Evolutionary conservation across 2,888 invertebrate species (phyloP).

Genomic region (Gymnoscelis rufifasciata): DNA sequence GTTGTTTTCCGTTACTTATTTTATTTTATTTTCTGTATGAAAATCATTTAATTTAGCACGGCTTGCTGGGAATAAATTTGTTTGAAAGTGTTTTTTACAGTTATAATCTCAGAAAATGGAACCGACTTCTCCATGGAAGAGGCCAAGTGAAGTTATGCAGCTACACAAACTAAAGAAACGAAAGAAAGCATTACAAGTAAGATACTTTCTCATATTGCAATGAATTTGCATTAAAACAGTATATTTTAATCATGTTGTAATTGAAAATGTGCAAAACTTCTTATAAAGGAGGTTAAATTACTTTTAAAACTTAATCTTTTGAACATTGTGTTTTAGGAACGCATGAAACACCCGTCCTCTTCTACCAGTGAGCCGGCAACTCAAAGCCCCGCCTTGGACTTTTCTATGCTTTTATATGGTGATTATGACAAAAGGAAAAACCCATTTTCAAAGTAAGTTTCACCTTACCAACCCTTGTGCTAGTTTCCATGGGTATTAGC

Average conservation of each 20-base stretch:
- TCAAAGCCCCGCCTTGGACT: constrained; percentile 56
- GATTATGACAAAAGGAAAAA: constrained; percentile 85
- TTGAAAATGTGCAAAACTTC: too few species aligned
- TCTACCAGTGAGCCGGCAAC: constrained; percentile 40
- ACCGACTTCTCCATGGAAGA: constrained; percentile 79
- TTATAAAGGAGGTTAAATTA: too few species aligned
- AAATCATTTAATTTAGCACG: too few species aligned
- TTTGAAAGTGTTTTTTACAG: not conserved
- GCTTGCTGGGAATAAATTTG: too few species aligned
- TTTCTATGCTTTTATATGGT: constrained; percentile 55
- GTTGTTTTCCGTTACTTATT: not conserved
- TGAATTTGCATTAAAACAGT: too few species aligned
- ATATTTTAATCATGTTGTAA: too few species aligned
- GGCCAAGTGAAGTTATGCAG: constrained; percentile 83
- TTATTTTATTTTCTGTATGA: not conserved
- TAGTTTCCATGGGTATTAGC: too few species aligned
- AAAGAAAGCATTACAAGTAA: constrained; percentile 86
- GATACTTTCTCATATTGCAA: not conserved
- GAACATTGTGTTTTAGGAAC: constrained; percentile 43
- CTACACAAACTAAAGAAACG: constrained; percentile 86
- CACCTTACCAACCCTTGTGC: too few species aligned
- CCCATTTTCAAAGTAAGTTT: constrained; percentile 83
- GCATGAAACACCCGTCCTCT: constrained; percentile 62
- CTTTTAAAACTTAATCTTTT: too few species aligned
- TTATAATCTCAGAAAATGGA: constrained; percentile 44